phyloP scores from a whole-genome alignment of 2,113 vertebrate species.

The Phycodurus eques region DNA sequence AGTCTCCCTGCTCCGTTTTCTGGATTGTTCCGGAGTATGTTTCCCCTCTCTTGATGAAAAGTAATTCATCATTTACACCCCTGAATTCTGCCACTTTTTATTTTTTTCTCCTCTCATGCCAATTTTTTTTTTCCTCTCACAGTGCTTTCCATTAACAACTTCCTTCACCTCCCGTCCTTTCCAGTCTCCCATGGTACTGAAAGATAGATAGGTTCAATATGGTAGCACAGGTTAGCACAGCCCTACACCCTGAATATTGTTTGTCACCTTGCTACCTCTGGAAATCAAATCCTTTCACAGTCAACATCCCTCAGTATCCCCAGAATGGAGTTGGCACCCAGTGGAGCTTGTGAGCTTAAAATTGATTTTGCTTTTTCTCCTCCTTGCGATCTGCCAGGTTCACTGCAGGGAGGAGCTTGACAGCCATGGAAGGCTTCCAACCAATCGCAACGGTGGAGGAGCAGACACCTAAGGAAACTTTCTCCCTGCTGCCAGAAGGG shows the following conservation, averaged over 20 bases:
- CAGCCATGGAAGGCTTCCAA: constrained; percentile 77
- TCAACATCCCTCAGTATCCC: constrained; percentile 89
- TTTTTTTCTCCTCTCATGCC: constrained; percentile 38
- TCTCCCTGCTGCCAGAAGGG: constrained; percentile 65
- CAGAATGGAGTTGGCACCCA: constrained; percentile 94
- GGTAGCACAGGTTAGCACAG: constrained; percentile 80
- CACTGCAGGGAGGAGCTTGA: constrained; percentile 87
- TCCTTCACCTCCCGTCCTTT: constrained; percentile 28
- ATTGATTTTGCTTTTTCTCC: constrained; percentile 84
- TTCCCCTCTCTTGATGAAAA: constrained; percentile 99
- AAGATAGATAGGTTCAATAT: constrained; percentile 97
- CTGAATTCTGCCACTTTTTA: constrained; percentile 93
- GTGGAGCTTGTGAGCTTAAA: constrained; percentile 93
- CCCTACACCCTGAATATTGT: constrained; percentile 90
- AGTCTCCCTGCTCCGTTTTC: constrained; percentile 95
- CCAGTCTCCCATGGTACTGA: constrained; percentile 83
- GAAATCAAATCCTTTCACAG: constrained; percentile 94
- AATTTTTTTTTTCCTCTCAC: background rate
- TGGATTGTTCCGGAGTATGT: constrained; percentile 99
- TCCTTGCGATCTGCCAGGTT: constrained; percentile 85
- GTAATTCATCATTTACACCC: constrained; percentile 99
- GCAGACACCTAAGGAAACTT: constrained; percentile 83
- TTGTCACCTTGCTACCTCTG: constrained; percentile 98
- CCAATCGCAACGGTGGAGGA: constrained; percentile 81
- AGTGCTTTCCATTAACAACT: constrained; percentile 48